phyloP scores from a whole-genome alignment of 2,113 vertebrate species.

The Raja brachyura region DNA sequence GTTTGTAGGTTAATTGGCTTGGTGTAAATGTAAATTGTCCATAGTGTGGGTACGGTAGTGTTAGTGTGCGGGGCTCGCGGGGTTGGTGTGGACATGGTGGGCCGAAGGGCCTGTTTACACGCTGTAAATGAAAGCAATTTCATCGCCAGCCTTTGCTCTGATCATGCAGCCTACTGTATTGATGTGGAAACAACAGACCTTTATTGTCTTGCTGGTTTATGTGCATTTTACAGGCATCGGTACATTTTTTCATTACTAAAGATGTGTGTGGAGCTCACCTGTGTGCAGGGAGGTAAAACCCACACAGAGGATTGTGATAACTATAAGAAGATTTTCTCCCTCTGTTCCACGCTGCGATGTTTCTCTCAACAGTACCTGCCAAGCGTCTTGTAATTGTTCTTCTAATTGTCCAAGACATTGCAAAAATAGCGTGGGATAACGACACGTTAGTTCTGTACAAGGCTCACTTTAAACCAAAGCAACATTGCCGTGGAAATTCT shows the following conservation, averaged over 20 bases:
- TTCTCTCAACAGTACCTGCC: background rate
- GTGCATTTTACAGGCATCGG: background rate
- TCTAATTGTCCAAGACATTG: constrained; percentile 5
- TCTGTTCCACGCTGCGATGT: background rate
- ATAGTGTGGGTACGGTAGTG: no score
- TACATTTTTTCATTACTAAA: background rate
- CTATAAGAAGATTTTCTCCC: background rate
- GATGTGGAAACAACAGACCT: background rate
- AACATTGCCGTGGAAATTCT: background rate
- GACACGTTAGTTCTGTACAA: background rate
- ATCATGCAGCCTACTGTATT: background rate
- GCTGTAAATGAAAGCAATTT: no score
- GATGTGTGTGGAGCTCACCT: background rate
- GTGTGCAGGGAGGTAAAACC: background rate
- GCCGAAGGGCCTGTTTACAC: no score
- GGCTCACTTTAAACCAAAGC: background rate
- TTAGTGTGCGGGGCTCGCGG: no score
- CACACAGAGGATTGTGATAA: background rate
- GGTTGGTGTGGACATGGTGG: no score
- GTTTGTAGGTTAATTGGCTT: no score
- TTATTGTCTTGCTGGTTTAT: background rate
- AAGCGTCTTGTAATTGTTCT: background rate
- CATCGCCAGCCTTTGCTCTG: background rate
- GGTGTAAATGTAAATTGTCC: no score
- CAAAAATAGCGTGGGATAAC: background rate